phyloP scores from a whole-genome alignment of 2,888 invertebrate genomes.

The Parascotia fuliginaria region DNA sequence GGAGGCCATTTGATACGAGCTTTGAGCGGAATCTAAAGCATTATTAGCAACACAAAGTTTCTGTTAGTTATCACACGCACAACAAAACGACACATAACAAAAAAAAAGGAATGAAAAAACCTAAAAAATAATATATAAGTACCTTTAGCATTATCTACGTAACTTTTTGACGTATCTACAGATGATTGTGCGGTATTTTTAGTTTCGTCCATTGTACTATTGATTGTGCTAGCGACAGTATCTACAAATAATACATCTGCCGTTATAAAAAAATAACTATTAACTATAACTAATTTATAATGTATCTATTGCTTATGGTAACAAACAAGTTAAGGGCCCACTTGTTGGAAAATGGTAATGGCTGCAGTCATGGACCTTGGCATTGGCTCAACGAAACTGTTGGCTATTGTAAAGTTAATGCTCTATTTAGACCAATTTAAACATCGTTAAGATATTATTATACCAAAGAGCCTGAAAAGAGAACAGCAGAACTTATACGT shows the following conservation, averaged over 20 bases:
- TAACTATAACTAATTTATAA: too few species aligned
- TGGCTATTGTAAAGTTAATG: too few species aligned
- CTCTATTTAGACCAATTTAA: too few species aligned
- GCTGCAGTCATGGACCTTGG: too few species aligned
- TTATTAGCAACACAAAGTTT: slow-evolving; percentile 44
- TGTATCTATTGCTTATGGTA: too few species aligned
- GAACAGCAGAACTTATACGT: too few species aligned
- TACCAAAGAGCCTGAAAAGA: too few species aligned
- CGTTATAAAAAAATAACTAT: slow-evolving; percentile 4
- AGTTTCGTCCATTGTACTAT: slow-evolving; percentile 60
- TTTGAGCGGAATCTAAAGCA: slow-evolving; percentile 67
- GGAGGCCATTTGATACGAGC: slow-evolving; percentile 59
- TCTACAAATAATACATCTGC: slow-evolving; percentile 51
- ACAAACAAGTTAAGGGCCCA: too few species aligned
- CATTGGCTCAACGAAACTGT: too few species aligned
- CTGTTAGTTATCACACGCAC: slow-evolving; percentile 31
- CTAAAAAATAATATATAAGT: slow-evolving; percentile 28
- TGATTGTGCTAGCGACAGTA: slow-evolving; percentile 56
- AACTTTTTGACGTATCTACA: slow-evolving; percentile 62
- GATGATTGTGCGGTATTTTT: slow-evolving; percentile 62
- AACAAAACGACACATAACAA: slow-evolving; percentile 6
- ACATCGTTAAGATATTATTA: too few species aligned
- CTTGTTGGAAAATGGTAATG: slow-evolving; percentile 8
- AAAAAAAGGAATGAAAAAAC: too few species aligned
- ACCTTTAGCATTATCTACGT: slow-evolving; percentile 71